Evolutionary conservation across 2,113 vertebrate genomes (phyloP).

Genomic region (Carettochelys insculpta): DNA sequence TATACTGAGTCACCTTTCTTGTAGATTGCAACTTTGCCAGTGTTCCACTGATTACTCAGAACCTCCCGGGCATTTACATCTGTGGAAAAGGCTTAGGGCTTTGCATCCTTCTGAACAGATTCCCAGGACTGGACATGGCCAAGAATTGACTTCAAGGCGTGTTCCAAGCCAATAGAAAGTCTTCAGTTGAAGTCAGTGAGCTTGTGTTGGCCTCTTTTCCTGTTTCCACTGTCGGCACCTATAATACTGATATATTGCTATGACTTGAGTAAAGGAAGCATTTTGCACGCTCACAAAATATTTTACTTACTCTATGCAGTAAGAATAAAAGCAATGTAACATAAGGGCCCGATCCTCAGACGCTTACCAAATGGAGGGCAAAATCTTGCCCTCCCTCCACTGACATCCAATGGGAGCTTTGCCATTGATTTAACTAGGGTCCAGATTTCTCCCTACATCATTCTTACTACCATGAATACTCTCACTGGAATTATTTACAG

Average conservation of each 20-base stretch:
- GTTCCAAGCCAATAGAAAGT: background rate
- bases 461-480: rapidly evolving
- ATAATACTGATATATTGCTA: background rate
- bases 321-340: background rate
- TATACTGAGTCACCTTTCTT: constrained; percentile 55
- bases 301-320: background rate
- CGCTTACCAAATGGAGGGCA: rapidly evolving
- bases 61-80: background rate
- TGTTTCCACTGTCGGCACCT: background rate
- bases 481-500: no score
- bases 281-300: background rate
- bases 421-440: background rate
- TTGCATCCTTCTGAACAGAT: background rate
- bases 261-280: background rate
- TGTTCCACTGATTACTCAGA: constrained; percentile 48
- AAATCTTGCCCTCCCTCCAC: background rate
- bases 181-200: background rate
- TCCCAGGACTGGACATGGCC: no score
- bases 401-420: rapidly evolving
- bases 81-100: background rate
- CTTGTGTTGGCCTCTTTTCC: background rate
- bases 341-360: rapidly evolving
- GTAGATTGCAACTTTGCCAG: background rate
- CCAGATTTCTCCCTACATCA: background rate
- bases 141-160: background rate